A percentile compares a stretch with the other conserved stretches of the same genome.
Conservation (phyloP, 2,797 vertebrate genomes). For the Naso thynnoides region DNA sequence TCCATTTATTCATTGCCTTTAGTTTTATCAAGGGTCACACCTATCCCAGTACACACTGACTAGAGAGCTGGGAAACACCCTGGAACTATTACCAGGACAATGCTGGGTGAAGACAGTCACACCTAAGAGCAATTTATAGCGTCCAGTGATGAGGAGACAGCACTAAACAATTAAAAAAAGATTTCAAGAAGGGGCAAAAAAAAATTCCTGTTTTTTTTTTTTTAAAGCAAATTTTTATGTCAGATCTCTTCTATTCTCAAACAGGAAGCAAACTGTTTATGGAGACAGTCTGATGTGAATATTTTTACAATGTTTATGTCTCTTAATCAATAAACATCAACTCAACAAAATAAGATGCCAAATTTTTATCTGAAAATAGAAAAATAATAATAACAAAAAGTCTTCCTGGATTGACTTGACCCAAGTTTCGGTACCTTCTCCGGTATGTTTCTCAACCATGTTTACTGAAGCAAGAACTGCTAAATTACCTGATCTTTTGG, state of each 20-base stretch:
- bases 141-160: not conserved
- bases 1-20: not conserved
- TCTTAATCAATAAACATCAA: not conserved
- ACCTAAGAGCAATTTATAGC: not conserved
- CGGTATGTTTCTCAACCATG: not conserved
- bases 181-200: not conserved
- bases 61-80: slow-evolving; percentile 30
- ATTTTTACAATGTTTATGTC: not conserved
- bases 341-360: not conserved
- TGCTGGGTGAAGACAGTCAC: not conserved
- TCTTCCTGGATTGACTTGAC: not conserved
- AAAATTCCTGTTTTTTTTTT: not conserved
- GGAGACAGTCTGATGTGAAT: not conserved
- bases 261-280: not conserved
- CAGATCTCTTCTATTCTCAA: not conserved
- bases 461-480: not conserved
- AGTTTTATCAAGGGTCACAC: slow-evolving; percentile 20
- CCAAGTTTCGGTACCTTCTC: not conserved
- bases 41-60: slow-evolving; percentile 11
- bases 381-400: not conserved
- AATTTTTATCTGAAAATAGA: not conserved
- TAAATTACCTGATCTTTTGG: not conserved
- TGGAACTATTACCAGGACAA: slow-evolving; percentile 5
- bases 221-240: not conserved
- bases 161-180: too few species aligned